Conservation (phyloP, 2,113 vertebrate genomes). For the Heterocephalus glaber region DNA sequence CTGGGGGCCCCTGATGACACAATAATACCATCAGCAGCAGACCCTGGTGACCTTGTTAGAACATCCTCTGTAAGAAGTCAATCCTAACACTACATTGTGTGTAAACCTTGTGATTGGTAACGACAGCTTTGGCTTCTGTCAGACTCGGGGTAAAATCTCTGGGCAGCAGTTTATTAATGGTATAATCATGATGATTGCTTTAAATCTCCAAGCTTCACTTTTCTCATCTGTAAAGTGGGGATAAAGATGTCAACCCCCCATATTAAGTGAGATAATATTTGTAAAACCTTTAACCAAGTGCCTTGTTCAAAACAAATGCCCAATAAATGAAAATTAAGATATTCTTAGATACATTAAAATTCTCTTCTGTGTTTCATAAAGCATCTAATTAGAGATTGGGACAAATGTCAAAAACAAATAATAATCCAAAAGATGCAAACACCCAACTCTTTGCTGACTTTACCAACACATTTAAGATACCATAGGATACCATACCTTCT, state of each 20-base stretch:
- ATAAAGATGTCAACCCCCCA: neutral
- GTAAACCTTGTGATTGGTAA: neutral
- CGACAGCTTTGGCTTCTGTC: neutral
- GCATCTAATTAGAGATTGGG: neutral
- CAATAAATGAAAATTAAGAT: slow-evolving; percentile 39
- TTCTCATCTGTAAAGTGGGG: neutral
- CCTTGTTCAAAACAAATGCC: neutral
- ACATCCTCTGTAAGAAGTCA: neutral
- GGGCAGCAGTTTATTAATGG: slow-evolving; percentile 4
- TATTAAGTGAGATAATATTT: neutral
- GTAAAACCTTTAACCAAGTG: neutral
- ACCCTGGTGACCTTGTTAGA: neutral
- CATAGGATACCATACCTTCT: slow-evolving; percentile 86
- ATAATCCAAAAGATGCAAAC: neutral
- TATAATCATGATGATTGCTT: neutral
- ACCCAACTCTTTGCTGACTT: neutral
- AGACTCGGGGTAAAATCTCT: neutral
- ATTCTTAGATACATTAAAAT: slow-evolving; percentile 2
- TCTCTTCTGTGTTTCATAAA: slow-evolving; percentile 16
- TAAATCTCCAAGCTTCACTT: slow-evolving; percentile 25
- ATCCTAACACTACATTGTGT: neutral
- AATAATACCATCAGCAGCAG: neutral
- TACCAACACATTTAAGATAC: neutral
- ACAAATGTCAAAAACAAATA: neutral
- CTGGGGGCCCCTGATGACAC: no score